A percentile compares a stretch with the other conserved stretches of the same genome.
phyloP scores from a whole-genome alignment of 2,888 invertebrate genomes.

The Stenoptilia bipunctidactyla region DNA sequence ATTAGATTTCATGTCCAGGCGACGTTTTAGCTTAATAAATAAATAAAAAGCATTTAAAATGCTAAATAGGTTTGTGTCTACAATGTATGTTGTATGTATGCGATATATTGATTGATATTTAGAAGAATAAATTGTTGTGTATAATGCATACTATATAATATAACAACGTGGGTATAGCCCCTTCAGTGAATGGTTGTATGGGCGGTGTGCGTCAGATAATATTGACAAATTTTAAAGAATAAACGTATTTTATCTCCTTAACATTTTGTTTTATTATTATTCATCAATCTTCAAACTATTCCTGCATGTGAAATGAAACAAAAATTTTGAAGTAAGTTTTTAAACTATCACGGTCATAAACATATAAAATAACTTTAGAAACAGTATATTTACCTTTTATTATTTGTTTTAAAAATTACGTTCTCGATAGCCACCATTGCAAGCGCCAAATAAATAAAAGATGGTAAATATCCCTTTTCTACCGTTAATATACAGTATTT shows the following conservation, averaged over 20 bases:
- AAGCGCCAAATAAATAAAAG: too few relatives aligned
- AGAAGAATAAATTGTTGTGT: slow-evolving; percentile 25
- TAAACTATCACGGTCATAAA: too few relatives aligned
- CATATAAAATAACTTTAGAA: too few relatives aligned
- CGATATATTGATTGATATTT: slow-evolving; percentile 13
- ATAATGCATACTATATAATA: slow-evolving; percentile 28
- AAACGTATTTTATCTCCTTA: slow-evolving; percentile 63
- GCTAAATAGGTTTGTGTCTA: slow-evolving; percentile 32
- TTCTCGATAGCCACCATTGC: too few relatives aligned
- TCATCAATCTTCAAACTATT: too few relatives aligned
- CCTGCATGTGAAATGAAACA: too few relatives aligned
- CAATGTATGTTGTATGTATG: slow-evolving; percentile 25
- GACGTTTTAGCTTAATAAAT: slow-evolving; percentile 14
- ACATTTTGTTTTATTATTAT: slow-evolving; percentile 31
- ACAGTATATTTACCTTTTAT: too few relatives aligned
- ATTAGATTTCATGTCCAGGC: slow-evolving; percentile 13
- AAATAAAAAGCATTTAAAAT: slow-evolving; percentile 26
- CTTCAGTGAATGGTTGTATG: slow-evolving; percentile 36
- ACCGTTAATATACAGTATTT: too few relatives aligned
- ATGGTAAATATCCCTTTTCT: too few relatives aligned
- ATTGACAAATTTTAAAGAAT: slow-evolving; percentile 64
- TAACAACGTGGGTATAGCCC: slow-evolving; percentile 17
- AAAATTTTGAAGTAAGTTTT: too few relatives aligned
- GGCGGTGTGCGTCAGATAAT: slow-evolving; percentile 33
- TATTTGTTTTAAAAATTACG: too few relatives aligned